Evolutionary conservation across 2,797 vertebrate genomes (phyloP).

Genomic region (Champsocephalus gunnari): DNA sequence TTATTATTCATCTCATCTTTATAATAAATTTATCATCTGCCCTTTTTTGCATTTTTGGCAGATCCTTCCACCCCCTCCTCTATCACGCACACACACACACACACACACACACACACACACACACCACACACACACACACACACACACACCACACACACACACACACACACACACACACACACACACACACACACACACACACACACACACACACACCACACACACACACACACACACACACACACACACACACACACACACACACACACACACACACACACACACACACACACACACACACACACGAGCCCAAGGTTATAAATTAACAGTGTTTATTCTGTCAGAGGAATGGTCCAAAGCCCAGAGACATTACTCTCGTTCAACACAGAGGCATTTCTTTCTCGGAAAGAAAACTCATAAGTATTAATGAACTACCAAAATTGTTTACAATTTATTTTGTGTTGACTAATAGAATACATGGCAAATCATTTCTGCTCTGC

Average conservation of each 20-base stretch:
- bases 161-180: constrained; percentile 1
- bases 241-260: neutral
- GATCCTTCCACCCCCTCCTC: neutral
- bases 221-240: neutral
- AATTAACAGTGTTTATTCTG: no score
- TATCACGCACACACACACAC: neutral
- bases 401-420: no score
- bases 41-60: neutral
- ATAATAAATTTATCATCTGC: constrained; percentile 2
- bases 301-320: no score
- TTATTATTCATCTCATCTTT: neutral
- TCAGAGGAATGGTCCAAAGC: no score
- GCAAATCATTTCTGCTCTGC: neutral
- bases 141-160: neutral
- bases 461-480: neutral
- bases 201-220: neutral
- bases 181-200: neutral
- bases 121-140: neutral
- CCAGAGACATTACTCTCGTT: neutral
- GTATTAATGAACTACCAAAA: neutral
- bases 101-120: neutral
- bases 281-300: neutral
- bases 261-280: neutral
- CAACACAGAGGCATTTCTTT: no score
- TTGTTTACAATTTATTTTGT: neutral